A percentile compares a stretch with the other conserved stretches of the same genome.
Evolutionary conservation across 2,888 invertebrate genomes (phyloP).

Genomic region (Embidobia sp.): DNA sequence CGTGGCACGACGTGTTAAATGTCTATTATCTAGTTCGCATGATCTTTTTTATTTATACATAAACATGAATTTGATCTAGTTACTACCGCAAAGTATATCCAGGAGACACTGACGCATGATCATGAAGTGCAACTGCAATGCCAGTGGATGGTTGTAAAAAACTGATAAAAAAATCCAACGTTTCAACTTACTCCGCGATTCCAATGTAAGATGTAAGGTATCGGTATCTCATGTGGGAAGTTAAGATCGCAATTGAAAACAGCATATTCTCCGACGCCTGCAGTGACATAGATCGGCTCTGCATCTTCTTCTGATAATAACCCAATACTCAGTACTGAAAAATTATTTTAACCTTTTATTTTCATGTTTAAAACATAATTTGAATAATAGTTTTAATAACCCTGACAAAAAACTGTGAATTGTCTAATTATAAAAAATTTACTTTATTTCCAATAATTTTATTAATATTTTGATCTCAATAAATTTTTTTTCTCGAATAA

Average conservation of each 20-base stretch:
- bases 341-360: slow-evolving; percentile 6
- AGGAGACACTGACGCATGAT: slow-evolving; percentile 14
- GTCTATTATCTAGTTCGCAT: slow-evolving; percentile 18
- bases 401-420: no score
- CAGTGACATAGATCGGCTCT: slow-evolving; percentile 83
- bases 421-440: no score
- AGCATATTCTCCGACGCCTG: slow-evolving; percentile 89
- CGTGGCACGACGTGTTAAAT: slow-evolving; percentile 23
- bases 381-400: no score
- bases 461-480: no score
- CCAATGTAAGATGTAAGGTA: slow-evolving; percentile 94
- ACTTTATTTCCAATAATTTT: no score
- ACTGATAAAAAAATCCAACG: slow-evolving; percentile 32
- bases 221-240: slow-evolving; percentile 92
- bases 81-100: slow-evolving; percentile 50
- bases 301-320: slow-evolving; percentile 78
- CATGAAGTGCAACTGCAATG: slow-evolving; percentile 31
- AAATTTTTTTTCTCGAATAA: no score
- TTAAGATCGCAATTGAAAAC: slow-evolving; percentile 93
- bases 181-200: slow-evolving; percentile 89
- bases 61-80: slow-evolving; percentile 31
- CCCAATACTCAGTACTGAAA: slow-evolving; percentile 73
- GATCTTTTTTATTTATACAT: slow-evolving; percentile 6
- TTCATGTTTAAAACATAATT: no score
- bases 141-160: slow-evolving; percentile 37